These are phyloP conservation scores for Sciurus vulgaris DNA, from an alignment of 2,797 vertebrate genomes.

Conservation along the genomic window DNA sequence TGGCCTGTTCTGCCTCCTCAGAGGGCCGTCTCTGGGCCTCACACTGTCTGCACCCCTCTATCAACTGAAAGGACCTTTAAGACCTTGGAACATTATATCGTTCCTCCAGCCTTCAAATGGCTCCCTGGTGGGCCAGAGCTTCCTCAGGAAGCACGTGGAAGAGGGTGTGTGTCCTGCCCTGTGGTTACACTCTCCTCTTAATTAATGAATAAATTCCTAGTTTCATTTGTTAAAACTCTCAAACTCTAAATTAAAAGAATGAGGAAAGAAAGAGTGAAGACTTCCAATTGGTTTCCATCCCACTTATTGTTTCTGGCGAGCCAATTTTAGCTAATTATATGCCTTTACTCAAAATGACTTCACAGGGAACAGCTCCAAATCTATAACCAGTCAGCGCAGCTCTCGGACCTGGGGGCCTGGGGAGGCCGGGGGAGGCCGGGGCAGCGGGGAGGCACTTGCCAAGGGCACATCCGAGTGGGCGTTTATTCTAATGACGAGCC, in stretches of 20 bases:
- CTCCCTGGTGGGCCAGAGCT: not conserved
- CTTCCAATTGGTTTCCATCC: slow-evolving; percentile 45
- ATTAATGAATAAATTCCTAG: not conserved
- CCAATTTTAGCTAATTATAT: slow-evolving; percentile 64
- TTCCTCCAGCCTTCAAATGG: not conserved
- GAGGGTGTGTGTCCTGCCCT: not conserved
- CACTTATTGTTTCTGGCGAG: slow-evolving; percentile 50
- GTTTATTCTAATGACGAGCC: not conserved
- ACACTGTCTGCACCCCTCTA: not conserved
- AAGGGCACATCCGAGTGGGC: not conserved
- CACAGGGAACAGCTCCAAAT: slow-evolving; percentile 55
- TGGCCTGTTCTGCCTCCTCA: not conserved
- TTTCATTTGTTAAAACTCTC: slow-evolving; percentile 7
- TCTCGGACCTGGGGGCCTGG: slow-evolving; percentile 33
- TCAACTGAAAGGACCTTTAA: slow-evolving; percentile 10
- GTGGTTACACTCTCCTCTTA: not conserved
- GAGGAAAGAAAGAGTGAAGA: not conserved
- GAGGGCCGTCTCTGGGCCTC: not conserved
- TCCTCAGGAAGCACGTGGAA: not conserved
- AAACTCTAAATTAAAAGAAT: not conserved
- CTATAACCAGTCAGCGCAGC: slow-evolving; percentile 58
- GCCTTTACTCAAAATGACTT: slow-evolving; percentile 52
- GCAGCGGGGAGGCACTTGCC: not conserved
- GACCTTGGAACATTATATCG: not conserved
- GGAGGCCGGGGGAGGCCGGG: not conserved